Percentiles rank a stretch among this genome's conserved stretches.
phyloP scores from a whole-genome alignment of 1,140 invertebrate species.

The Nautilus pompilius region DNA sequence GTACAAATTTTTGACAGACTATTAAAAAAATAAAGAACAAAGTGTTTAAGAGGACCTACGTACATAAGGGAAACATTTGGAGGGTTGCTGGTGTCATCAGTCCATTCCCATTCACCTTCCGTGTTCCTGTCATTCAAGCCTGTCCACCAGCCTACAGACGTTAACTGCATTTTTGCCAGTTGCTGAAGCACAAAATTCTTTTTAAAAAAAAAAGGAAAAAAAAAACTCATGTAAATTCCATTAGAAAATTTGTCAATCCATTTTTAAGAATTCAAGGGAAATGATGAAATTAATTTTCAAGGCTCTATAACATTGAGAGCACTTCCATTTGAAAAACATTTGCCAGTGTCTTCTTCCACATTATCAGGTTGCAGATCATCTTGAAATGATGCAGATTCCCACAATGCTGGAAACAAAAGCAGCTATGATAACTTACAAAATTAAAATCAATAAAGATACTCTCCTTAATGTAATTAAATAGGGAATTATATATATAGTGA shows the following conservation, averaged over 20 bases:
- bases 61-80: background rate
- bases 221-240: background rate
- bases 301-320: no score
- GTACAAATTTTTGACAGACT: background rate
- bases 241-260: background rate
- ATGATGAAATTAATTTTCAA: background rate
- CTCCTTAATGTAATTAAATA: no score
- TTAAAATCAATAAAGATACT: no score
- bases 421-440: no score
- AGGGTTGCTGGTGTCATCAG: conserved; percentile 15
- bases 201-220: background rate
- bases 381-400: no score
- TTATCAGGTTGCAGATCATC: no score
- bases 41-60: background rate
- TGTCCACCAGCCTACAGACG: conserved; percentile 19
- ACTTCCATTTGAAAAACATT: no score
- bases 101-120: conserved; percentile 23
- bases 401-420: no score
- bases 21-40: background rate
- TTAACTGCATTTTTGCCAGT: background rate
- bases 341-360: no score
- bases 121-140: conserved; percentile 17
- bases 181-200: conserved; percentile 10
- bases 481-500: no score
- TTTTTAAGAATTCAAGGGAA: background rate